Percentiles rank a stretch among this genome's conserved stretches.
Conservation (phyloP, 2,113 vertebrate genomes). For the Lepisosteus oculatus region DNA sequence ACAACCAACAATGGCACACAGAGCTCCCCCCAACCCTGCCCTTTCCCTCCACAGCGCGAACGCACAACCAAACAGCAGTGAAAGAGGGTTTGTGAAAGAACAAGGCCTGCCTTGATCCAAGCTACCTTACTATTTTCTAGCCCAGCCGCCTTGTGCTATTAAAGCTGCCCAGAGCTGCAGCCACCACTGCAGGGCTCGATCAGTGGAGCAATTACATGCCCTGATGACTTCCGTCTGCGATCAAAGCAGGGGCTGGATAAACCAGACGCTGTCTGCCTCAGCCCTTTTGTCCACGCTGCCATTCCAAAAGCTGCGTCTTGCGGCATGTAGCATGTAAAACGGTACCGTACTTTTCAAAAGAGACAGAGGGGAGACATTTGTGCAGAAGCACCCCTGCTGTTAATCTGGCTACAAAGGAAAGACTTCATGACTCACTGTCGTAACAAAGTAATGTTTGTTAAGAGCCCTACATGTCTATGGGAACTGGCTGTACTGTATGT, state of each 20-base stretch:
- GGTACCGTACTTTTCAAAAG: neutral
- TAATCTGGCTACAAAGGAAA: too few relatives aligned
- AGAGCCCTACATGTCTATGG: too few relatives aligned
- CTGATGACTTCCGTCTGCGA: neutral
- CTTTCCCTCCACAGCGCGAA: neutral
- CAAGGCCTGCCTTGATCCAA: neutral
- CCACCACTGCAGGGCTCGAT: neutral
- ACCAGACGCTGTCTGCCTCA: constrained; percentile 13
- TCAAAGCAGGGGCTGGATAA: constrained; percentile 5
- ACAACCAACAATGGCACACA: too few relatives aligned
- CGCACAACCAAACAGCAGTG: too few relatives aligned
- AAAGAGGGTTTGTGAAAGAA: neutral
- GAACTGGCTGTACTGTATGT: neutral
- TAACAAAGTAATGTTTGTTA: too few relatives aligned
- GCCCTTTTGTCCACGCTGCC: neutral
- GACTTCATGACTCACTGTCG: too few relatives aligned
- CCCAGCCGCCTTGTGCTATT: constrained; percentile 4
- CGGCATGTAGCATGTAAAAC: neutral
- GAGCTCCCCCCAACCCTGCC: neutral
- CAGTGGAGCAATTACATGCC: neutral
- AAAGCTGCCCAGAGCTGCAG: neutral
- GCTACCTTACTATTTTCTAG: constrained; percentile 7
- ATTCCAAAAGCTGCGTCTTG: neutral
- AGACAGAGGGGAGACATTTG: too few relatives aligned
- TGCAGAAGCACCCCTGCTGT: too few relatives aligned